Percentiles rank a stretch among this genome's conserved stretches.
These are phyloP conservation scores for Palythoa grandiflora DNA, from an alignment of 92 coral and sea anemone genomes.

Conservation along the genomic window DNA sequence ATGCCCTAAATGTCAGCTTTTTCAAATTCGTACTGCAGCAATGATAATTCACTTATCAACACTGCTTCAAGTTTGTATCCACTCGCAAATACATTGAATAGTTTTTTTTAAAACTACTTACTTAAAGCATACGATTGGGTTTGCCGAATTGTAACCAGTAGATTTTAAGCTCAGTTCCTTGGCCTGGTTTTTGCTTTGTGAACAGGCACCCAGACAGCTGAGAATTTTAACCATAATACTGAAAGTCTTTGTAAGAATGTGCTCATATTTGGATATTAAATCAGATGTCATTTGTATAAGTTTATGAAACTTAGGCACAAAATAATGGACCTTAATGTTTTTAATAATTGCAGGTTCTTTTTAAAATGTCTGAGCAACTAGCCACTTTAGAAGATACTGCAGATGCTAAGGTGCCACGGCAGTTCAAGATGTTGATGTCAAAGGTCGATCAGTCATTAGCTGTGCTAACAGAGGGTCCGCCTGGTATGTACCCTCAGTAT, in stretches of 20 bases:
- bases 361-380: constrained; percentile 83
- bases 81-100: no score
- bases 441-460: constrained; percentile 93
- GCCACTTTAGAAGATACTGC: constrained; percentile 69
- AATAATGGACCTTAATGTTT: neutral
- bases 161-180: no score
- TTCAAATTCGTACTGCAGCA: no score
- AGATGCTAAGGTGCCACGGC: constrained; percentile 80
- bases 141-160: no score
- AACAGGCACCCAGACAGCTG: neutral
- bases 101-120: no score
- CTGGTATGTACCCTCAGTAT: constrained; percentile 48
- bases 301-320: neutral
- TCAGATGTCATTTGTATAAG: no score
- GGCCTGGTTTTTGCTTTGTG: no score
- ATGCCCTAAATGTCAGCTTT: no score
- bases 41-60: no score
- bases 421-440: constrained; percentile 86
- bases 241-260: neutral
- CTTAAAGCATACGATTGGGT: no score
- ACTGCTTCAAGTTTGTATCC: no score
- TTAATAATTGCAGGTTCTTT: constrained; percentile 68
- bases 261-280: no score
- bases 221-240: neutral
- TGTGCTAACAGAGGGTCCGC: constrained; percentile 85